phyloP scores from a whole-genome alignment of 2,113 vertebrate species.

The Trematomus loennbergii region DNA sequence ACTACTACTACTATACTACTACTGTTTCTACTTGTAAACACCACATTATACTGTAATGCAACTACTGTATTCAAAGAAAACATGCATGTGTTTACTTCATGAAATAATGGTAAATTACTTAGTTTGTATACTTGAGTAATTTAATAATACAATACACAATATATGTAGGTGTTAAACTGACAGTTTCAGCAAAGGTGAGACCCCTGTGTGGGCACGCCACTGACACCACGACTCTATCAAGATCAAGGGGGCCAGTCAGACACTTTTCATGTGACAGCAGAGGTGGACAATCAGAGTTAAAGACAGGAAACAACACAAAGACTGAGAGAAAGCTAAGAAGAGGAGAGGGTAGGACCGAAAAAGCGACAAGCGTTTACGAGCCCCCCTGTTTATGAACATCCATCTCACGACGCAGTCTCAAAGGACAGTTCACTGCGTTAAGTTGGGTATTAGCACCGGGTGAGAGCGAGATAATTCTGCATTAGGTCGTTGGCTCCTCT shows the following conservation, averaged over 20 bases:
- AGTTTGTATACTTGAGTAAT: not conserved
- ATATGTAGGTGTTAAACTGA: slow-evolving; percentile 2
- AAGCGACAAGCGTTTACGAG: slow-evolving; percentile 18
- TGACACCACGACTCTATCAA: slow-evolving; percentile 37
- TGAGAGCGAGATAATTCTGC: not conserved
- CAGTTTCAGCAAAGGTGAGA: slow-evolving; percentile 17
- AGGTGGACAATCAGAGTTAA: slow-evolving; percentile 43
- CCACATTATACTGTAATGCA: not conserved
- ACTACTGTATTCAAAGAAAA: not conserved
- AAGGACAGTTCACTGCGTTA: slow-evolving; percentile 10
- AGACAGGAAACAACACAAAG: slow-evolving; percentile 36
- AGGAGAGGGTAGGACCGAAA: slow-evolving; percentile 32
- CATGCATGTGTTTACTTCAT: not conserved
- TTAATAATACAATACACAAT: not conserved
- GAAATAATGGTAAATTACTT: not conserved
- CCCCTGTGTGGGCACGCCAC: slow-evolving; percentile 33
- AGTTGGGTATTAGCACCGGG: not conserved
- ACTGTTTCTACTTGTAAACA: not conserved
- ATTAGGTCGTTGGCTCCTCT: not conserved
- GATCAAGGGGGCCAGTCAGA: slow-evolving; percentile 21
- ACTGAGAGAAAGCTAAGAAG: slow-evolving; percentile 18
- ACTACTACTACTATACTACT: too few species aligned
- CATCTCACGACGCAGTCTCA: slow-evolving; percentile 29
- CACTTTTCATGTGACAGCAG: slow-evolving; percentile 28
- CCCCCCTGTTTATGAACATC: slow-evolving; percentile 10